phyloP scores from a whole-genome alignment of 2,797 vertebrate genomes.

The Bucorvus abyssinicus region DNA sequence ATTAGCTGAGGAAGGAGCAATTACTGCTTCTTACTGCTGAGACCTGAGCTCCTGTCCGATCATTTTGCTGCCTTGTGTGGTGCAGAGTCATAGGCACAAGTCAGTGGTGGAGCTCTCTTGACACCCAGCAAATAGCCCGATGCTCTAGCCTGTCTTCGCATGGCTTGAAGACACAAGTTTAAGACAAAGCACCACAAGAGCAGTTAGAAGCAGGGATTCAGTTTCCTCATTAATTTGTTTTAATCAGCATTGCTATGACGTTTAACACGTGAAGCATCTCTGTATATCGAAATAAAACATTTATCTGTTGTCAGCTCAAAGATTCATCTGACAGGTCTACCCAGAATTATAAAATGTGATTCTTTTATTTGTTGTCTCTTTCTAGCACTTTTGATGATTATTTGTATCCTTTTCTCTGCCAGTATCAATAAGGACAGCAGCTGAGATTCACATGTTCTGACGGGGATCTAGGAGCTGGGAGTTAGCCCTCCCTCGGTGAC shows the following conservation, averaged over 20 bases:
- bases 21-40: not conserved
- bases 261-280: not conserved
- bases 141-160: not conserved
- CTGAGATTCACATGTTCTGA: constrained; percentile 5
- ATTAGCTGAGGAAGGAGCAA: not conserved
- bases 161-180: not conserved
- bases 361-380: not conserved
- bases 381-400: not conserved
- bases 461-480: not conserved
- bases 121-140: accelerated
- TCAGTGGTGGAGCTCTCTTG: not conserved
- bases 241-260: not conserved
- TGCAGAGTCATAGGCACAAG: not conserved
- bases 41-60: not conserved
- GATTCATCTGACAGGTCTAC: constrained; percentile 1
- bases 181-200: not conserved
- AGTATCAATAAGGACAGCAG: not conserved
- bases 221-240: not conserved
- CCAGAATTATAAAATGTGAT: not conserved
- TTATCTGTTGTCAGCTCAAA: not conserved
- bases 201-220: not conserved
- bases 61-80: not conserved
- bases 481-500: not conserved
- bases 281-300: accelerated
- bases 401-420: constrained; percentile 50